Evolutionary conservation across 2,888 invertebrate species (phyloP), one percentile per base, ranked within the genome.

Genomic region (Tipula lateralis): DNA sequence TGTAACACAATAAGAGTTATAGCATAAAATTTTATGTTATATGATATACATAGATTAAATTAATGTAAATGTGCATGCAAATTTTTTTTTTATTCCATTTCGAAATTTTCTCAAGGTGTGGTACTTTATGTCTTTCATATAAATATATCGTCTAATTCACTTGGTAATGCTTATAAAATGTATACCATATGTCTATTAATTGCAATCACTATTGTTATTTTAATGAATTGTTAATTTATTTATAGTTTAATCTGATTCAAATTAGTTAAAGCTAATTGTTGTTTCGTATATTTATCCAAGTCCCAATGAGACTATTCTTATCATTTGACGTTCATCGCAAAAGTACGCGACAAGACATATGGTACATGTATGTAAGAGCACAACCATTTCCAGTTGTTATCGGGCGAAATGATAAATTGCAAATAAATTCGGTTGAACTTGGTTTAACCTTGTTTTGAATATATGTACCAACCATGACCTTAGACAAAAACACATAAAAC

Each of bases 161-260:
- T 66, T 66, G 66, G 24, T 44, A 44, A 16, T 6, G 12, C 12
- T 36, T 7, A n/a, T n/a, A n/a, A n/a, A n/a, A n/a, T n/a, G n/a
- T n/a, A n/a, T n/a, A n/a, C n/a, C n/a, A n/a, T n/a, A n/a, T n/a
- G 32, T 32, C 39, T 39, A 39, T 39, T 13, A 13, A 44, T 44
- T 7, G 16, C 16, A 44, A 66, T 66, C 66, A 66, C 66, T 66
- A 66, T 66, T 66, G 19, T 66, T 66, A 9, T 24, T 24, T 66
- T 66, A 66, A 66, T 66, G 66, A 66, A 66, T 66, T 66, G 66
- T 66, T 66, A 66, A 66, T 66, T 66, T 66, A 24, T 66, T n/a
- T 66, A 66, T 44, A 16, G 16, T 44, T 5, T 16, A 66, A 66
- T 66, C 66, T 24, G 66, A 66, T 66, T 24, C 66, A 24, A 24